Evolutionary conservation across 2,113 vertebrate genomes (phyloP).

Genomic region (Albula goreensis): DNA sequence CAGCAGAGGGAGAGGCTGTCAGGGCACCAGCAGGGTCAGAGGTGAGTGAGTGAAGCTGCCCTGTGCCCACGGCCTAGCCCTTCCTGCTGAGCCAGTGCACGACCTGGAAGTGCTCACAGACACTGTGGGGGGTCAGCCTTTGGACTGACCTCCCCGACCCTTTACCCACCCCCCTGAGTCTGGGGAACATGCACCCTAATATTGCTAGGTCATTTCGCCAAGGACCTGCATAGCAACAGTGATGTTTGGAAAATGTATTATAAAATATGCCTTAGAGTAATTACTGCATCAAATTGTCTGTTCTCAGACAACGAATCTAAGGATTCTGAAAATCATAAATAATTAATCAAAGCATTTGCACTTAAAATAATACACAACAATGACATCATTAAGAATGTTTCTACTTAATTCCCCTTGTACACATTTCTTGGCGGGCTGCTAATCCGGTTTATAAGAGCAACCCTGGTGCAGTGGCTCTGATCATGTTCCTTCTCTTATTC

Average conservation of each 20-base stretch:
- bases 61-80: constrained; percentile 19
- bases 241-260: background rate
- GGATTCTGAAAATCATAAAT: constrained; percentile 5
- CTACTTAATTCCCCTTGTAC: constrained; percentile 13
- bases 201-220: background rate
- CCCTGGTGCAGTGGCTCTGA: constrained; percentile 15
- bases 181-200: background rate
- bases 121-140: background rate
- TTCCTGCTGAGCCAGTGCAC: constrained; percentile 38
- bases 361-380: constrained; percentile 7
- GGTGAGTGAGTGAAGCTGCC: constrained; percentile 35
- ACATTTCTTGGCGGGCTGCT: constrained; percentile 20
- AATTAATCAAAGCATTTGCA: constrained; percentile 15
- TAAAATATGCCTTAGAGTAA: background rate
- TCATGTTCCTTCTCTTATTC: constrained; percentile 5
- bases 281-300: background rate
- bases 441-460: constrained; percentile 22
- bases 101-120: constrained; percentile 26
- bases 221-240: background rate
- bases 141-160: background rate
- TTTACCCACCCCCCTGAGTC: background rate
- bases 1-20: constrained; percentile 34
- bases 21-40: constrained; percentile 29
- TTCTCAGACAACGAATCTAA: background rate
- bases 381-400: constrained; percentile 9